A percentile compares a stretch with the other conserved stretches of the same genome.
Conservation (phyloP, 92 coral and sea anemone genomes). For the Scolanthus callimorphus region DNA sequence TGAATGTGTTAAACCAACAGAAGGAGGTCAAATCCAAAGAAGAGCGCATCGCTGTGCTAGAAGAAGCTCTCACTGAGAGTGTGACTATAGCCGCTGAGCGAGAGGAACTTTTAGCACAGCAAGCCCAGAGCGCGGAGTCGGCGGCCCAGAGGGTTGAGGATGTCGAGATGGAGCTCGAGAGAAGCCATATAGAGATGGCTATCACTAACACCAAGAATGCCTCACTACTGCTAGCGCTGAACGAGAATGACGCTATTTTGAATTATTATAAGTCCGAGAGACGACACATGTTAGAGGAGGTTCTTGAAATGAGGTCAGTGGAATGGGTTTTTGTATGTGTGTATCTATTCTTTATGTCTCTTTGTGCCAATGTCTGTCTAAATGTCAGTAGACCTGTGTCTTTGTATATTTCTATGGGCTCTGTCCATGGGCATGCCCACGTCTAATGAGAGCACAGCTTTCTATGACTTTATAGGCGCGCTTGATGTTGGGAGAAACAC, state of each 20-base stretch:
- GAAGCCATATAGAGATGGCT: slow-evolving; percentile 84
- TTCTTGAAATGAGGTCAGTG: slow-evolving; percentile 97
- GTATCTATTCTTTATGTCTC: too few species aligned
- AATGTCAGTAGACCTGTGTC: too few species aligned
- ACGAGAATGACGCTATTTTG: slow-evolving; percentile 88
- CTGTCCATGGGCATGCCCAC: too few species aligned
- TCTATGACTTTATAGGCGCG: too few species aligned
- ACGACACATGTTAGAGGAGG: slow-evolving; percentile 81
- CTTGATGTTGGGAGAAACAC: too few species aligned
- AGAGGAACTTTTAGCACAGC: slow-evolving; percentile 88
- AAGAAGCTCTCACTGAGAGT: slow-evolving; percentile 96
- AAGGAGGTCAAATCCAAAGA: slow-evolving; percentile 69
- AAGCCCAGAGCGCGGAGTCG: slow-evolving; percentile 72
- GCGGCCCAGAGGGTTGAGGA: slow-evolving; percentile 81
- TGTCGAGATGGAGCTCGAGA: slow-evolving; percentile 86
- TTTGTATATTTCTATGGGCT: too few species aligned
- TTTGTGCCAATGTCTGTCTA: too few species aligned
- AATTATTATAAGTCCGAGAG: slow-evolving; percentile 86
- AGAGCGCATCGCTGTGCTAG: slow-evolving; percentile 86
- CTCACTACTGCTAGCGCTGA: slow-evolving; percentile 81
- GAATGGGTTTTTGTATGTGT: too few species aligned
- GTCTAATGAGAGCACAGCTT: too few species aligned
- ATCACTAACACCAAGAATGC: slow-evolving; percentile 98
- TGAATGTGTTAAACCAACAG: too few species aligned
- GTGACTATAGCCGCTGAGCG: slow-evolving; percentile 95